Evolutionary conservation across 2,113 vertebrate species (phyloP), one percentile per base, ranked within the genome.

Genomic region (Misgurnus anguillicaudatus): DNA sequence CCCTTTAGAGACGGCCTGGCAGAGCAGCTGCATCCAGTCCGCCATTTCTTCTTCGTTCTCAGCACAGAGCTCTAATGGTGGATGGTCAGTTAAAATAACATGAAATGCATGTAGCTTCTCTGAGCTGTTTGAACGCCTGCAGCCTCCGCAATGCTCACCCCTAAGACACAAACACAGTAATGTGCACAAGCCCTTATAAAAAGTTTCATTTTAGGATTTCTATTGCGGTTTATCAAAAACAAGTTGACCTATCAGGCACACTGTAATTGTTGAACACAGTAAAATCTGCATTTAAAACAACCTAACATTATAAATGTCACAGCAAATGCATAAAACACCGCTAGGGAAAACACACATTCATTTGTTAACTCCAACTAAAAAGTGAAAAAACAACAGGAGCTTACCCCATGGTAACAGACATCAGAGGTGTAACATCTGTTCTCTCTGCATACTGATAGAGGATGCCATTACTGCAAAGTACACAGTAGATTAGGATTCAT

Each of bases 1-100:
- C 94, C 98, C 98, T 87, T 97, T 98, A 77, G 97, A 99, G 80
- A 97, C 97, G 0, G 98, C 96, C 89, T 98, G 98, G 90, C 98
- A 99, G 67, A 99, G 93, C 82, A 94, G 90, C 90, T 95, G 95
- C 95, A 99, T 98, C 98, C 98, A 99, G 41, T 96, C 95, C 0
- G 97, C 96, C 97, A 99, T 98, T 71, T 97, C 96, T n/a, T 93
- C 91, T 89, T 99, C 96, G 0, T 94, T 94, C 3, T 93, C 90
- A 0, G 97, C 95, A 0, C 96, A 95, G 69, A 98, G 94, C 91
- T 98, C 95, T 88, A 98, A 91, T n/a, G 96, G 94, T 21, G 95
- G 94, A 24, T 94, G 94, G 86, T 96, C 96, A 0, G 94, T 92
- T 65, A 99, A 91, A 87, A 99, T 93, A 87, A 99, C 96, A 85